Base-by-base conservation (phyloP, 2,113 vertebrate genomes). In the Chlorodrepanis virens region DNA sequence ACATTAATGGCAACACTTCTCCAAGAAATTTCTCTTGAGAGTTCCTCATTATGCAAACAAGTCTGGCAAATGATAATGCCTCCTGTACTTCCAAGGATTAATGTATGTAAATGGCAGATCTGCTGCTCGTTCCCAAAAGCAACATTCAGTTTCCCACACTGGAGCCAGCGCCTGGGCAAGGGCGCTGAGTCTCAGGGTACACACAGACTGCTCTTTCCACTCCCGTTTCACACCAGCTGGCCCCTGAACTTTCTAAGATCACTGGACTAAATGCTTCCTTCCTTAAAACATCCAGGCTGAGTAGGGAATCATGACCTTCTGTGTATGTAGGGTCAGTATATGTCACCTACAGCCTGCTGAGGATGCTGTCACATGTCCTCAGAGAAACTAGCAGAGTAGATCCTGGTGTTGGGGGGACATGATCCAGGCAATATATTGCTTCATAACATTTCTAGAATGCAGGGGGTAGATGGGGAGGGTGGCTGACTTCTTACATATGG, bases 21-120 rank as follows among this genome's bases (percentile, higher is more conserved):
- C 71, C 49, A 83, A 87, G 87, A 92, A 82, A 89, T 89, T 69
- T 92, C 94, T 97, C 94, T 91, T 78, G 88, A 90, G 94, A 88
- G 72, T 86, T 91, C 87, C 93, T 96, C 93, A 95, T 97, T 96
- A 94, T 95, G 94, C 95, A 96, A 94, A 95, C 81, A 96, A 88
- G 81, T 71, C 94, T 97, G 89, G 91, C 79, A 94, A 91, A 94
- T 90, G 86, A 92, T 94, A 96, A 91, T 91, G 89, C 53, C 88
- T 93, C 90, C 87, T 93, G 76, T 95, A 96, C 87, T 95, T 93
- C 60, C 42, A 89, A 69, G 67, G 83, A 93, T 95, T 96, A 95
- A 96, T 93, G 68, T 91, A 89, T 86, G 95, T 89, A 96, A 94
- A 94, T 94, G 80, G 87, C 31, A 90, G 87, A 83, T 68, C 91